Evolutionary conservation across 2,888 invertebrate species (phyloP), one percentile per base, ranked within the genome.

Genomic region (Hermodice carunculata): DNA sequence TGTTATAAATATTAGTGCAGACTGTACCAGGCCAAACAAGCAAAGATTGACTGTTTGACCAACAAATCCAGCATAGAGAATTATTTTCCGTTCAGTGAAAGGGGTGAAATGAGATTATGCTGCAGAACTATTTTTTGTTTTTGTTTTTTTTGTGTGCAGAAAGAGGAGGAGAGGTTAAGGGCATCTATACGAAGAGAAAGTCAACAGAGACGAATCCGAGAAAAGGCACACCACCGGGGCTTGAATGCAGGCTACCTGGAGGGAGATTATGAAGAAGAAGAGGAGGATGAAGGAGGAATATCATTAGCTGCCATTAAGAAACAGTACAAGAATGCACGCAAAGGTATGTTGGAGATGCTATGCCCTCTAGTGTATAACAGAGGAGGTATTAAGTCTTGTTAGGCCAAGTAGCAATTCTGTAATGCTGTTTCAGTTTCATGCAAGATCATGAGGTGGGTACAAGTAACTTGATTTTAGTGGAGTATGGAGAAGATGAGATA

Each of bases 161-260:
- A 96, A 91, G 99, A 98, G 82, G 98, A 99, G 86, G 98, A 98
- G 87, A 93, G 94, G 82, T 86, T 99, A 11, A 90, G 95, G 44
- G 95, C 97, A 58, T 93, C 95, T 0, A 92, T 94, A 88, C 91
- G 94, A 14, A 86, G 90, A 31, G 92, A 91, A 79, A 90, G 87
- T 65, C 90, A 90, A 76, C 89, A 90, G 71, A 87, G 90, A 74
- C 84, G 89, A 69, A 87, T 83, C 51, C 85, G 88, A 64, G 90
- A 91, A 78, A 82, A 86, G 48, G 78, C 80, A 1, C 78, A 80
- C 61, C 84, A 87, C 3, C 82, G 87, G 58, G 88, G 88, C 1
- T 78, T 90, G 19, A 88, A 87, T 43, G 82, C 88, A 0, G 83
- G 86, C 6, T 89, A 88, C 76, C 80, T 90, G 54, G 89, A 90